These are phyloP conservation scores for Micropoecilia bifurca DNA, from an alignment of 2,797 vertebrate species.

Conservation along the genomic window DNA sequence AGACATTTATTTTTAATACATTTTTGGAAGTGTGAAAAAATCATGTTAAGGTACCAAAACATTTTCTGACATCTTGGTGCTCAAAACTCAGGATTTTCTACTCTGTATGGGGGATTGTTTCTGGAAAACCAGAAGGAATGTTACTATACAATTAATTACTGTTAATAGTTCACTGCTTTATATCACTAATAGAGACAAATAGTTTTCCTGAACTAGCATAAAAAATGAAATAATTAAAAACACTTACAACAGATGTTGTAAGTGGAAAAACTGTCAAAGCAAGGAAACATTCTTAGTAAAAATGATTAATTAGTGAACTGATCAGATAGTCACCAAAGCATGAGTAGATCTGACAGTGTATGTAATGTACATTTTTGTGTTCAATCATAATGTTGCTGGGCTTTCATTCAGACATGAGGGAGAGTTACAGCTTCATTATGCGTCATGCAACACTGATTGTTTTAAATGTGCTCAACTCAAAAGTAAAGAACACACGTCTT, in stretches of 20 bases:
- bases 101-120: neutral
- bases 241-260: neutral
- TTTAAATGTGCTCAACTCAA: neutral
- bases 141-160: neutral
- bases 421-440: conserved; percentile 1
- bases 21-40: neutral
- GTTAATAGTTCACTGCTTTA: neutral
- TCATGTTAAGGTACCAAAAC: neutral
- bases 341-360: neutral
- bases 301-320: neutral
- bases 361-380: neutral
- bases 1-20: neutral
- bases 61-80: neutral
- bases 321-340: neutral
- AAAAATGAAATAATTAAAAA: neutral
- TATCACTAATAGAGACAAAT: neutral
- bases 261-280: neutral
- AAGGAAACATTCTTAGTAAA: neutral
- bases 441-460: neutral
- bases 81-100: neutral
- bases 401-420: neutral
- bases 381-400: neutral
- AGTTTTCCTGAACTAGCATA: neutral
- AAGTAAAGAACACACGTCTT: neutral
- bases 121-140: neutral